These are phyloP conservation scores for Lepidochrysops patricia DNA, from an alignment of 2,888 invertebrate species.

Conservation along the genomic window DNA sequence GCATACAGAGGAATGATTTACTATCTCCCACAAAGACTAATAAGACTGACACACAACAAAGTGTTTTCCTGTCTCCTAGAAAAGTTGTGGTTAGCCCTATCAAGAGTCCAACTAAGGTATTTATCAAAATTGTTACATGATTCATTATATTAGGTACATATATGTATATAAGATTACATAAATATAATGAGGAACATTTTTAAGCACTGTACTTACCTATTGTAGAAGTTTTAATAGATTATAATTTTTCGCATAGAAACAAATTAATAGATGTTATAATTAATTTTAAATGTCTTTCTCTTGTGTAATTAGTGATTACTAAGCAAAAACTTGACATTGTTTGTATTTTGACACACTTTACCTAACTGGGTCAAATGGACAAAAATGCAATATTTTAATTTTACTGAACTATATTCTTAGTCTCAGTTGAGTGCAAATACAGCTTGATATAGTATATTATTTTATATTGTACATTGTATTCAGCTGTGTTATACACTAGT, in stretches of 20 bases:
- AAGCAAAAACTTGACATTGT: constrained; percentile 6
- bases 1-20: constrained; percentile 37
- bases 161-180: too few relatives aligned
- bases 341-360: not conserved
- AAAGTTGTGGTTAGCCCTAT: constrained; percentile 77
- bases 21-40: constrained; percentile 76
- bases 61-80: constrained; percentile 74
- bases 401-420: not conserved
- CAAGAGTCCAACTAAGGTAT: constrained; percentile 76
- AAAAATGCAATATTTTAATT: not conserved
- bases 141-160: constrained; percentile 6
- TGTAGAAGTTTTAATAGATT: not conserved
- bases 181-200: too few relatives aligned
- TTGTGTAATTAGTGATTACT: not conserved
- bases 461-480: not conserved
- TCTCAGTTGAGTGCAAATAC: not conserved
- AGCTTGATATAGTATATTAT: not conserved
- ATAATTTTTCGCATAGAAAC: not conserved
- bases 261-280: not conserved
- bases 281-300: not conserved
- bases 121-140: constrained; percentile 6
- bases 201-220: not conserved
- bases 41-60: constrained; percentile 50
- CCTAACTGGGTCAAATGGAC: not conserved
- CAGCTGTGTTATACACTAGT: not conserved